Evolutionary conservation across 2,797 vertebrate genomes (phyloP), one percentile per base, ranked within the genome.

Genomic region (Notolepis coatsorum): DNA sequence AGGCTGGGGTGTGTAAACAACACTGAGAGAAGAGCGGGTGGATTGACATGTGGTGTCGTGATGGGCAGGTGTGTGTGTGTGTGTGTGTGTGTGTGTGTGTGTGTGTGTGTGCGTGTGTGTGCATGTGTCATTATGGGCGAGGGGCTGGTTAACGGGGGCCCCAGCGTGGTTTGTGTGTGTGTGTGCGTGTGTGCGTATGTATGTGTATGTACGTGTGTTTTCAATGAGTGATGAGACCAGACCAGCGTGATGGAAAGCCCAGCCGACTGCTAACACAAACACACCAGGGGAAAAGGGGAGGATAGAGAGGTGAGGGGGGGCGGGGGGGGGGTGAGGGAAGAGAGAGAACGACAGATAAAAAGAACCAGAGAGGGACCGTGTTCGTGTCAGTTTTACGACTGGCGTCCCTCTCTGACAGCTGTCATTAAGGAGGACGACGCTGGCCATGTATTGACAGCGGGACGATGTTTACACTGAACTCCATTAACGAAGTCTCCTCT

Each of bases 261-360:
- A 88, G 81, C 79, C 87, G 67, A 91, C 81, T 84, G 89, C 88
- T 90, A 91, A 92, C 72, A 89, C 84, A 92, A 93, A 93, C 89
- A 93, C 56, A 80, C 33, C 10, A 17, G 13, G 49, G 7, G 20
- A 31, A 10, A 50, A 13, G 39, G 25, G 43, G 56, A 67, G 38
- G n/a, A 70, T 54, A 56, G 37, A 65, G 21, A 39, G 42, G 35
- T 7, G 24, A 42, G 20, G 6, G 15, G n/a, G 27, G 47, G 3
- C 6, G n/a, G 27, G n/a, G n/a, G 17, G 35, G 42, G 27, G 54
- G 28, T 23, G 12, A 4, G 4, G 25, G 28, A 53, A 57, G 62
- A n/a, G n/a, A n/a, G n/a, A n/a, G n/a, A n/a, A n/a, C n/a, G n/a
- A n/a, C n/a, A n/a, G n/a, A n/a, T n/a, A n/a, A n/a, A n/a, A n/a